Conservation (phyloP, 2,797 vertebrate species). For the Pangasius larnaudii region DNA sequence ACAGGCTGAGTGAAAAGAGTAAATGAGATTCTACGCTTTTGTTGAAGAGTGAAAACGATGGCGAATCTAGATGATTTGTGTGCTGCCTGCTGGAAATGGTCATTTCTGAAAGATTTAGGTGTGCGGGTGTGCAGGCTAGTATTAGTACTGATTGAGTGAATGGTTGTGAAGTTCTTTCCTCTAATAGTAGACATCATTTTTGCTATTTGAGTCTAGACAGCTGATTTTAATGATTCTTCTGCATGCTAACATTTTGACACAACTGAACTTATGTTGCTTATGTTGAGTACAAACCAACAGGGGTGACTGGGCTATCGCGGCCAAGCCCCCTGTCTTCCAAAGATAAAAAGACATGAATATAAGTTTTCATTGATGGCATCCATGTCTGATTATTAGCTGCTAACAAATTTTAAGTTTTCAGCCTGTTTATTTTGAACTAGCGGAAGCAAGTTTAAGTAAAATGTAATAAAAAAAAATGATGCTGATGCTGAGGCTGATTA, state of each 20-base stretch:
- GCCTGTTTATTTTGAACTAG: no score
- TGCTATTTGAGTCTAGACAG: neutral
- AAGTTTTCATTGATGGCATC: neutral
- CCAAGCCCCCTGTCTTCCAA: neutral
- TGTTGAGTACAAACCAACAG: neutral
- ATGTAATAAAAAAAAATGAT: neutral
- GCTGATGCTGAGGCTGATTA: neutral
- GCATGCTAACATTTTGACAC: slow-evolving; percentile 20
- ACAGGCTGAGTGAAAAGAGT: slow-evolving; percentile 35
- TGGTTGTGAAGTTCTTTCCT: neutral
- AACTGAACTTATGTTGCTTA: neutral
- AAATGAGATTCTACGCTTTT: slow-evolving; percentile 35
- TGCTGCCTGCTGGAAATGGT: slow-evolving; percentile 32
- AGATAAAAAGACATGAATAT: neutral
- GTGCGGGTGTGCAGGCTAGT: slow-evolving; percentile 14
- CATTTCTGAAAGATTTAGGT: slow-evolving; percentile 27
- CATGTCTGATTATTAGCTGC: neutral
- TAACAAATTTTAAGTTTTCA: neutral
- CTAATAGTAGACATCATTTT: slow-evolving; percentile 10
- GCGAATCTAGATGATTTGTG: slow-evolving; percentile 37
- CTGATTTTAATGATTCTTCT: slow-evolving; percentile 15
- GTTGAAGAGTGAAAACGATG: neutral
- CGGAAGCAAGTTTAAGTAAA: neutral
- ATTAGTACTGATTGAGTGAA: slow-evolving; percentile 41
- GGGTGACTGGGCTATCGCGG: neutral